Conservation (phyloP, 1,140 invertebrate species). For the Teleogryllus occipitalis region DNA sequence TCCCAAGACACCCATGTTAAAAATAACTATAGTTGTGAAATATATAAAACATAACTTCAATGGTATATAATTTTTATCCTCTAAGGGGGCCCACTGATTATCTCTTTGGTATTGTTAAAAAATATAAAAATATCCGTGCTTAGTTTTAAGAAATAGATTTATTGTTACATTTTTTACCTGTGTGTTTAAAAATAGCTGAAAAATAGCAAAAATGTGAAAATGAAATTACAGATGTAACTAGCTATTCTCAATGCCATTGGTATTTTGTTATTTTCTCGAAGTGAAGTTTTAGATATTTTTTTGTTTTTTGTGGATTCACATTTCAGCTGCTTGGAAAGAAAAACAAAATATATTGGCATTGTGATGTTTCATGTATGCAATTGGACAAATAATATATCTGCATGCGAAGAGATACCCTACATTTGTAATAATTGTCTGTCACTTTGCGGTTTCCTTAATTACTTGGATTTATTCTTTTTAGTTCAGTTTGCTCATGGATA, state of each 20-base stretch:
- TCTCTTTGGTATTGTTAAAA: background rate
- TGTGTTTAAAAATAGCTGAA: conserved; percentile 1
- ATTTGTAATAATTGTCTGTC: background rate
- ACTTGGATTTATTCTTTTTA: background rate
- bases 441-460: background rate
- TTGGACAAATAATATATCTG: background rate
- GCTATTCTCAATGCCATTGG: background rate
- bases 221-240: background rate
- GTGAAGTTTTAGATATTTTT: background rate
- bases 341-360: background rate
- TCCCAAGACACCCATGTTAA: background rate
- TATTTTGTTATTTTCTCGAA: background rate
- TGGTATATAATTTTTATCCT: background rate
- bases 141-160: conserved; percentile 6
- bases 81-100: background rate
- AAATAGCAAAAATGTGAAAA: conserved; percentile 3
- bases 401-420: background rate
- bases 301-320: background rate
- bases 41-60: background rate
- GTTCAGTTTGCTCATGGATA: too few relatives aligned
- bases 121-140: background rate
- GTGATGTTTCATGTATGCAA: background rate
- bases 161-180: background rate
- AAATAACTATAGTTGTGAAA: conserved; percentile 6
- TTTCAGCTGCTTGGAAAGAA: background rate